Evolutionary conservation across 2,888 invertebrate genomes (phyloP), one percentile per base, ranked within the genome.

Genomic region (Prionchulus punctatus): DNA sequence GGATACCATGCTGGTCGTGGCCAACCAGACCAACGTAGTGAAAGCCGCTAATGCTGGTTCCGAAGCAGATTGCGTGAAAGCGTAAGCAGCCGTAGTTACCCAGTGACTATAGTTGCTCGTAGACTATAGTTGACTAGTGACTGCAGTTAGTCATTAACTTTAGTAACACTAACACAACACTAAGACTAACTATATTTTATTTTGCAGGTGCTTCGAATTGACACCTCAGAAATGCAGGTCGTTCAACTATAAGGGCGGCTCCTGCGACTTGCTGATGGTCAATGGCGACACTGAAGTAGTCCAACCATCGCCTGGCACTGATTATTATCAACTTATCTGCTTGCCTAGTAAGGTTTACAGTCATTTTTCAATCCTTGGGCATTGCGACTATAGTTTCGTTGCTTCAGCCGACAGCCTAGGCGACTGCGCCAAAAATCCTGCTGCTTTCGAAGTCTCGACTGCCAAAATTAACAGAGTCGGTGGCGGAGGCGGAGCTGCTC

Each of bases 141-240:
- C n/a, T n/a, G n/a, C n/a, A n/a, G n/a, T n/a, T n/a, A n/a, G n/a
- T n/a, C n/a, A n/a, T n/a, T n/a, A n/a, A n/a, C n/a, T n/a, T n/a
- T n/a, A n/a, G n/a, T n/a, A n/a, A n/a, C n/a, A n/a, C n/a, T n/a
- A n/a, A n/a, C n/a, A n/a, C n/a, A n/a, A n/a, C n/a, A n/a, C n/a
- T n/a, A n/a, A n/a, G n/a, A n/a, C n/a, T n/a, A n/a, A n/a, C n/a
- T n/a, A n/a, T n/a, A n/a, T n/a, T n/a, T n/a, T n/a, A n/a, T 26
- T 7, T 43, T 36, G 31, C 43, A 55, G 61, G 25, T 66, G 66
- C 58, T 62, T 58, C 58, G 58, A 54, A 28, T 57, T 61, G 49
- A 31, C 62, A n/a, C 66, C 67, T n/a, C 63, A 65, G 47, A 67
- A 67, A 59, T 69, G 69, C 59, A 65, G 69, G 25, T 65, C 67